phyloP scores from a whole-genome alignment of 2,888 invertebrate genomes.

The Sepioteuthis lessoniana region DNA sequence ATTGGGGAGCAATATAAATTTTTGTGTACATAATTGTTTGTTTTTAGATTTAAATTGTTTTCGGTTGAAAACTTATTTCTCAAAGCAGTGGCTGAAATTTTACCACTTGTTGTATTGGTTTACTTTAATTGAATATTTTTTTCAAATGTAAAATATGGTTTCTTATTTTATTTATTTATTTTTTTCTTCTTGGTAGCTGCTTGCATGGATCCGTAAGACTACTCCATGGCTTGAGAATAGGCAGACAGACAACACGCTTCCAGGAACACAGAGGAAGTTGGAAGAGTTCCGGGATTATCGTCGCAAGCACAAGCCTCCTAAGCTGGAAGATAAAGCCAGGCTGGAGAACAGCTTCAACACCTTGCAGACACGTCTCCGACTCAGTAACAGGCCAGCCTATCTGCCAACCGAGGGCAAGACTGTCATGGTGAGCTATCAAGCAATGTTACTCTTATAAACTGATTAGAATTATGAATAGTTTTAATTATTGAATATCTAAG shows the following conservation, averaged over 20 bases:
- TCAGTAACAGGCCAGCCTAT: constrained; percentile 98
- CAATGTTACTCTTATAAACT: background rate
- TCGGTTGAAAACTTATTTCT: too few relatives aligned
- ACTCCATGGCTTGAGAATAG: constrained; percentile 83
- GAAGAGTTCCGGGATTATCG: constrained; percentile 99
- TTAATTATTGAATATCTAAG: too few relatives aligned
- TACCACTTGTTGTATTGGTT: too few relatives aligned
- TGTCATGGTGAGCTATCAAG: constrained; percentile 85
- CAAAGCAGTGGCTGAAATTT: too few relatives aligned
- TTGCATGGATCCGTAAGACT: constrained; percentile 99
- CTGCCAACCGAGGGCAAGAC: constrained; percentile 99
- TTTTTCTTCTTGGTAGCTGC: constrained; percentile 80
- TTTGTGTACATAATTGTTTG: too few relatives aligned
- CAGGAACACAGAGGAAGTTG: constrained; percentile 96
- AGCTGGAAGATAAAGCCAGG: constrained; percentile 98
- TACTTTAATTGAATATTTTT: too few relatives aligned
- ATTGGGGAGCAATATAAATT: too few relatives aligned
- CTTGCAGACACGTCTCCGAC: constrained; percentile 96
- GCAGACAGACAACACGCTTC: constrained; percentile 95
- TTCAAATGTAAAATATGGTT: too few relatives aligned
- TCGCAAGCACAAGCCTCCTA: constrained; percentile 99
- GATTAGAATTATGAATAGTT: too few relatives aligned
- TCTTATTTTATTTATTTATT: too few relatives aligned
- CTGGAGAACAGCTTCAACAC: constrained; percentile 99
- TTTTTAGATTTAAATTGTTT: too few relatives aligned